Evolutionary conservation across 1,140 invertebrate species (phyloP).

Genomic region (Ips nitidus): DNA sequence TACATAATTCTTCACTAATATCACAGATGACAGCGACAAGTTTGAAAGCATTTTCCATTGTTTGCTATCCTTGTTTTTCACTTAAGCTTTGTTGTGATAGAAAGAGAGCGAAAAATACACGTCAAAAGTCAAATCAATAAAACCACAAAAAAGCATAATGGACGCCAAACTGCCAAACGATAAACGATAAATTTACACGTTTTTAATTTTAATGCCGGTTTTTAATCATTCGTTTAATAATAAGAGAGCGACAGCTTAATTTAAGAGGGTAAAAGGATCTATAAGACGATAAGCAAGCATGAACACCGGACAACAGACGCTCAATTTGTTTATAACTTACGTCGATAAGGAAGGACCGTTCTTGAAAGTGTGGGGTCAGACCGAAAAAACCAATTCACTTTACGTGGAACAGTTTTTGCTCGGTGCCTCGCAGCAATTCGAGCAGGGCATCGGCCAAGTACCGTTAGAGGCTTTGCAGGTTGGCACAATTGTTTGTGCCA

Average conservation of each 20-base stretch:
- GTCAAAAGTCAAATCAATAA: too few species aligned
- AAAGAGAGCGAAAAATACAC: too few species aligned
- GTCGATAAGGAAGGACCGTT: constrained; percentile 65
- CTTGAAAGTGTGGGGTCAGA: constrained; percentile 66
- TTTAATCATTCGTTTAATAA: too few species aligned
- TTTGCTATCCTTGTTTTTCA: too few species aligned
- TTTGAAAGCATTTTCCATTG: too few species aligned
- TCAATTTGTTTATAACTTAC: constrained; percentile 57
- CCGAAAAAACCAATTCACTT: constrained; percentile 58
- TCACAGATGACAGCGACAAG: too few species aligned
- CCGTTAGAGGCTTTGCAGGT: constrained; percentile 51
- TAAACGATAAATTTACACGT: background rate
- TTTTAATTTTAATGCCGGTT: too few species aligned
- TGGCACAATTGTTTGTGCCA: constrained; percentile 63
- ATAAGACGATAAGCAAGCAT: constrained; percentile 1
- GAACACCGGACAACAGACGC: constrained; percentile 20
- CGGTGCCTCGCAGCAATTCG: constrained; percentile 53
- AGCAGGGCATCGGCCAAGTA: constrained; percentile 52
- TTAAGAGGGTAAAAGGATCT: background rate
- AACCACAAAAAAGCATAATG: too few species aligned
- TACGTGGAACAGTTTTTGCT: constrained; percentile 59
- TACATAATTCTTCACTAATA: too few species aligned
- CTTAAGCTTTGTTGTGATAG: too few species aligned
- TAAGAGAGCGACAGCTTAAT: too few species aligned
- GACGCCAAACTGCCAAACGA: background rate